Evolutionary conservation across 1,140 invertebrate genomes (phyloP), one percentile per base, ranked within the genome.

Genomic region (Conus betulinus): DNA sequence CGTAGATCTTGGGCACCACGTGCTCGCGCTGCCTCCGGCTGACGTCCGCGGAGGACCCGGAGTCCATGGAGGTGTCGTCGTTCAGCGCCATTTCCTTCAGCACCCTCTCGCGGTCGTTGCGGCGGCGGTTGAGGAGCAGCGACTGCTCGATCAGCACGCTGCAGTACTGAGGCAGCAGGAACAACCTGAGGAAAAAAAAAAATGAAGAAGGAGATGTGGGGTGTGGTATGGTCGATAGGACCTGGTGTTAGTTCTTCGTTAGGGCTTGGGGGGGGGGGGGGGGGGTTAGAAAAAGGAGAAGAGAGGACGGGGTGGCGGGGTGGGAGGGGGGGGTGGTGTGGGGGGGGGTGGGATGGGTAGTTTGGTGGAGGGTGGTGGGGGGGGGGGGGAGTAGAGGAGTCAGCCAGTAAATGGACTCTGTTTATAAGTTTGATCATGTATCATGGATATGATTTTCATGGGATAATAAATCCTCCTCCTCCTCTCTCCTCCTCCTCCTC

Each of bases 131-230:
- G 55, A 99, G 95, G 4, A 98, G 98, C 96, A 99, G 96, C 6
- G 98, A 99, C 95, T 99, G 99, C 95, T 99, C 99, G 87, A 99
- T 98, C 4, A 99, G 95, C 17, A 98, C 94, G 0, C 97, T 97
- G 92, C 97, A 97, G 95, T 99, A 99, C 97, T 99, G 98, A 0
- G 98, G 98, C 23, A 97, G 96, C 0, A 99, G 97, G 92, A 99
- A 99, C 13, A 99, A 95, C 88, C 96, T 84, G 82, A 55, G 15
- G 1, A 1, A 81, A 81, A 81, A 17, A 53, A 8, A 81, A 52
- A 81, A 63, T 63, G 11, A 63, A 63, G 17, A 63, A 4, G 17
- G 60, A 63, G 17, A 39, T 39, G 39, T 39, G 39, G 39, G 39
- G 39, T 39, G n/a, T 39, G 39, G 39, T 39, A 39, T 39, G 39